phyloP scores from a whole-genome alignment of 2,797 vertebrate genomes.

The Harpagifer antarcticus region DNA sequence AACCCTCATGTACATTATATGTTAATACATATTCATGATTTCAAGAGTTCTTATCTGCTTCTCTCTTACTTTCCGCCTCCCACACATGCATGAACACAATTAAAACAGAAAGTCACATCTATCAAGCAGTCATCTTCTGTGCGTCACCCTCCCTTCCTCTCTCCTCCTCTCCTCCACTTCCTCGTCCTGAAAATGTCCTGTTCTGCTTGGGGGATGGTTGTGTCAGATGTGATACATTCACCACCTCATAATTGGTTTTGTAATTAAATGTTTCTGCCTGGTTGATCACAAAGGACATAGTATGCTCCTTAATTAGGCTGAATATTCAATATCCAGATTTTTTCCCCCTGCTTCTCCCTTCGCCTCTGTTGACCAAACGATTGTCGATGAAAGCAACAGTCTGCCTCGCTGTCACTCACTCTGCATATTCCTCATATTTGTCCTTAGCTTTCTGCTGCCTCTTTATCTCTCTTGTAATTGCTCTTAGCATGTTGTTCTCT shows the following conservation, averaged over 20 bases:
- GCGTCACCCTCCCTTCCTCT: not conserved
- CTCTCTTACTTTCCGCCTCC: conserved; percentile 6
- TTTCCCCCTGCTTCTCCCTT: conserved; percentile 12
- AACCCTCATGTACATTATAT: conserved; percentile 7
- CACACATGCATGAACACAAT: conserved; percentile 21
- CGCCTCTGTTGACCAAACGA: conserved; percentile 57
- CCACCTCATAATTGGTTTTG: conserved; percentile 85
- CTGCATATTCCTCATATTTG: conserved; percentile 38
- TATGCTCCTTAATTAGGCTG: conserved; percentile 79
- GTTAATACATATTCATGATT: conserved; percentile 43
- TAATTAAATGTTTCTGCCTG: conserved; percentile 88
- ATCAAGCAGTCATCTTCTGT: conserved; percentile 31
- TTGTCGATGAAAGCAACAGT: conserved; percentile 45
- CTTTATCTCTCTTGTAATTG: conserved; percentile 41
- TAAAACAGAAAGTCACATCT: conserved; percentile 24
- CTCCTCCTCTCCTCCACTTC: conserved; percentile 11
- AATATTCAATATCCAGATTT: conserved; percentile 81
- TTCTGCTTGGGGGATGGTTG: conserved; percentile 62
- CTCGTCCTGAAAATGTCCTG: conserved; percentile 62
- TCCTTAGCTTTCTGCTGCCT: conserved; percentile 27
- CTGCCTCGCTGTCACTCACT: conserved; percentile 33
- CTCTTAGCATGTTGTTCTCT: conserved; percentile 55
- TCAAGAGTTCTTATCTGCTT: not conserved
- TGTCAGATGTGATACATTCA: conserved; percentile 83
- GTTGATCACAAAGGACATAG: conserved; percentile 81